These are phyloP conservation scores for Anas acuta DNA, from an alignment of 2,797 vertebrate genomes.

Conservation along the genomic window DNA sequence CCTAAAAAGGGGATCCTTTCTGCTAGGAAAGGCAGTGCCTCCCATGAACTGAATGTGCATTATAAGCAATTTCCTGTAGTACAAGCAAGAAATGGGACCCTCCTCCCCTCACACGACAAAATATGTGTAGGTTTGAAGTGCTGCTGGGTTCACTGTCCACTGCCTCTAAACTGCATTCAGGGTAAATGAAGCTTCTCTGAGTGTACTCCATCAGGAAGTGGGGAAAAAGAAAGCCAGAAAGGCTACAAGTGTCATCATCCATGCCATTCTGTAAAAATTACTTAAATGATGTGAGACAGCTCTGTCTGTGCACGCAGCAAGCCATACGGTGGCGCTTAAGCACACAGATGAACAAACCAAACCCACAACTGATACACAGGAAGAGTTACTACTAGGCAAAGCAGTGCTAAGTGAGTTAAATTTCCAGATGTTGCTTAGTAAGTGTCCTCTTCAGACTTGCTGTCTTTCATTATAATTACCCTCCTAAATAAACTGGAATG, in stretches of 20 bases:
- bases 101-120: not conserved
- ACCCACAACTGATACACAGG: not conserved
- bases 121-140: not conserved
- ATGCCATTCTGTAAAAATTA: not conserved
- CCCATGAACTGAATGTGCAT: not conserved
- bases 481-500: not conserved
- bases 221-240: not conserved
- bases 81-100: not conserved
- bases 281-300: not conserved
- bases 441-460: not conserved
- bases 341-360: not conserved
- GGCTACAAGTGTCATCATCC: not conserved
- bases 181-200: not conserved
- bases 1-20: not conserved
- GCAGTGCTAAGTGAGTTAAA: not conserved
- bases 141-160: not conserved
- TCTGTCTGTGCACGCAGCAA: not conserved
- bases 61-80: not conserved
- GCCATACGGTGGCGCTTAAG: not conserved
- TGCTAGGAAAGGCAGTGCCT: not conserved
- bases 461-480: not conserved
- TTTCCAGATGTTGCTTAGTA: not conserved
- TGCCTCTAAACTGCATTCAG: not conserved
- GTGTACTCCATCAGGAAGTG: not conserved
- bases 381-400: not conserved